Conservation (phyloP, 2,797 vertebrate species). For the Diceros bicornis region DNA sequence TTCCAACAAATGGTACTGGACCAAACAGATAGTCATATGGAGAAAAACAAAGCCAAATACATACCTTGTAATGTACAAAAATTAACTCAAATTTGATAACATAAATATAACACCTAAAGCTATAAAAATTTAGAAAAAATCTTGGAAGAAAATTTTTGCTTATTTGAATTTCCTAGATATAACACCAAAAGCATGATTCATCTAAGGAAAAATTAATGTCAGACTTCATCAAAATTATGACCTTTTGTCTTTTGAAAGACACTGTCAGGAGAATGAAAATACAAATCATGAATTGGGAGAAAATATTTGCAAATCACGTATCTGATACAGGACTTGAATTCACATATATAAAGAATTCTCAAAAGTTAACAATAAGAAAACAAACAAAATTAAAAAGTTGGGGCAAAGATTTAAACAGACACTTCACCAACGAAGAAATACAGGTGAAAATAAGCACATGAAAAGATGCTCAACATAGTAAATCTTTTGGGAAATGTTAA, state of each 20-base stretch:
- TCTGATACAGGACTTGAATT: background rate
- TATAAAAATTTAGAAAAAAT: background rate
- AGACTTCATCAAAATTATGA: no score
- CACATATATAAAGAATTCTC: background rate
- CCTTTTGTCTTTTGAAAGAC: background rate
- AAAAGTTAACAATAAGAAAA: slow-evolving; percentile 41
- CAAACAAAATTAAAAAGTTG: background rate
- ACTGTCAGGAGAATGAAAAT: slow-evolving; percentile 6
- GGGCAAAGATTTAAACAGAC: background rate
- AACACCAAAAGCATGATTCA: background rate
- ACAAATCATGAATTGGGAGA: background rate
- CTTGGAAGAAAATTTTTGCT: slow-evolving; percentile 3
- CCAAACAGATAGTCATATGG: background rate
- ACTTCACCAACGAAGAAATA: background rate
- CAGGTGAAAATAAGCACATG: background rate
- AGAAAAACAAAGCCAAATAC: background rate
- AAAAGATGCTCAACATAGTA: background rate
- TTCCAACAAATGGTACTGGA: slow-evolving; percentile 11
- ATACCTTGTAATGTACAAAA: background rate
- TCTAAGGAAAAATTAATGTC: background rate
- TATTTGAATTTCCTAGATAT: slow-evolving; percentile 17
- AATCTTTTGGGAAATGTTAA: background rate
- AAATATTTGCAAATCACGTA: slow-evolving; percentile 39
- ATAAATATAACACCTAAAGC: background rate
- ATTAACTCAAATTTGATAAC: slow-evolving; percentile 17